Conservation (phyloP, 2,113 vertebrate species). For the Austrofundulus limnaeus region DNA sequence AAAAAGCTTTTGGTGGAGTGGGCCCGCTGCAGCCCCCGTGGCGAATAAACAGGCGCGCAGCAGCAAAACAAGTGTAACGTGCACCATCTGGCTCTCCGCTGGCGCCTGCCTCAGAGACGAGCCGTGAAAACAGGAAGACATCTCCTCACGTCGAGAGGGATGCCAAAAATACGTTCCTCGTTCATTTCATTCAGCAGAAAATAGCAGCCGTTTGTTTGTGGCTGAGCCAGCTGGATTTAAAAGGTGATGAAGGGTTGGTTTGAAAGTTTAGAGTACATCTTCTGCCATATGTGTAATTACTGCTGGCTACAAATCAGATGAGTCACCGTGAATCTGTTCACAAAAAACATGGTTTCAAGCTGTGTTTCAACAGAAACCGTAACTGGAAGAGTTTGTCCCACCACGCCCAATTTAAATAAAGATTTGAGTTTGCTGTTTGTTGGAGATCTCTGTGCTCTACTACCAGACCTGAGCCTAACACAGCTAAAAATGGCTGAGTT, state of each 20-base stretch:
- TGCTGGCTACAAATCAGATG: conserved; percentile 52
- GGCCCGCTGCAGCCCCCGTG: conserved; percentile 39
- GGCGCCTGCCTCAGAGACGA: conserved; percentile 51
- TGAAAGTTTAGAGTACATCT: conserved; percentile 19
- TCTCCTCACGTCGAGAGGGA: conserved; percentile 31
- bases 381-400: too few relatives aligned
- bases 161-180: conserved; percentile 9
- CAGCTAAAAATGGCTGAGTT: too few relatives aligned
- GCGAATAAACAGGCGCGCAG: conserved; percentile 64
- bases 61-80: conserved; percentile 73
- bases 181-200: conserved; percentile 19
- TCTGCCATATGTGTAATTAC: conserved; percentile 46
- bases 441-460: too few relatives aligned
- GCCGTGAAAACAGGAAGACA: conserved; percentile 8
- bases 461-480: too few relatives aligned
- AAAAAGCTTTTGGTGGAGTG: conserved; percentile 49
- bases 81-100: conserved; percentile 71
- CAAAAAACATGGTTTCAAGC: conserved; percentile 8
- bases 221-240: background rate
- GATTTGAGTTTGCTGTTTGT: too few relatives aligned
- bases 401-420: too few relatives aligned
- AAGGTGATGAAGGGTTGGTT: conserved; percentile 16
- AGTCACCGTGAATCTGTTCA: conserved; percentile 56
- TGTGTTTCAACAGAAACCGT: conserved; percentile 7
- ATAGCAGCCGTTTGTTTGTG: conserved; percentile 6